phyloP scores from a whole-genome alignment of 2,888 invertebrate genomes.

The Petrolisthes manimaculis region DNA sequence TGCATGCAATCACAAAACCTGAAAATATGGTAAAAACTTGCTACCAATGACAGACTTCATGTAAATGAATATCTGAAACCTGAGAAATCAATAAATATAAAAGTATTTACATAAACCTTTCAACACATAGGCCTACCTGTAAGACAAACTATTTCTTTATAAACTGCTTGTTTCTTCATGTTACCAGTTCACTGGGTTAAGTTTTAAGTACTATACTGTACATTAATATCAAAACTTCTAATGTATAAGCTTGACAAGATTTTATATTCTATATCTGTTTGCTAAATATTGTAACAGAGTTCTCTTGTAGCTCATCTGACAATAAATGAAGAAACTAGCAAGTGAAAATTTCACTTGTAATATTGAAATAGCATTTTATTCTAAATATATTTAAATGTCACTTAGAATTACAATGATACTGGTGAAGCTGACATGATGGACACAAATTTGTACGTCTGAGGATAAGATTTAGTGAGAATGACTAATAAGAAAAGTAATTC shows the following conservation, averaged over 20 bases:
- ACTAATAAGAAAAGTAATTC: constrained; percentile 30
- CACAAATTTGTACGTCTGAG: constrained; percentile 53
- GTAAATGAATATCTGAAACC: not conserved
- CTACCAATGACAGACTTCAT: constrained; percentile 34
- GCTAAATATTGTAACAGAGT: no score
- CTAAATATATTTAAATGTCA: constrained; percentile 31
- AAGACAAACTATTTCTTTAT: not conserved
- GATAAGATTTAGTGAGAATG: constrained; percentile 44
- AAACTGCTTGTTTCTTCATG: constrained; percentile 29
- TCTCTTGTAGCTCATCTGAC: not conserved
- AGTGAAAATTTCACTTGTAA: not conserved
- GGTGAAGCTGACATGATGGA: constrained; percentile 48
- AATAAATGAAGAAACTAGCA: constrained; percentile 37
- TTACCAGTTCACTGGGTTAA: not conserved
- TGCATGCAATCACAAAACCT: not conserved
- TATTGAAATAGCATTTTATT: not conserved
- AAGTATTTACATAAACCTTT: constrained; percentile 9
- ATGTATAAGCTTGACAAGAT: no score
- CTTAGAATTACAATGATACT: constrained; percentile 36
- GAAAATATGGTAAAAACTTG: not conserved
- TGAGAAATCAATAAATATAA: constrained; percentile 23
- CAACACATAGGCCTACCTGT: not conserved
- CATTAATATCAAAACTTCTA: no score
- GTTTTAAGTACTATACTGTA: no score
- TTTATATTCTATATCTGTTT: no score